Conservation (phyloP, 2,113 vertebrate species). For the Chloropsis hardwickii region DNA sequence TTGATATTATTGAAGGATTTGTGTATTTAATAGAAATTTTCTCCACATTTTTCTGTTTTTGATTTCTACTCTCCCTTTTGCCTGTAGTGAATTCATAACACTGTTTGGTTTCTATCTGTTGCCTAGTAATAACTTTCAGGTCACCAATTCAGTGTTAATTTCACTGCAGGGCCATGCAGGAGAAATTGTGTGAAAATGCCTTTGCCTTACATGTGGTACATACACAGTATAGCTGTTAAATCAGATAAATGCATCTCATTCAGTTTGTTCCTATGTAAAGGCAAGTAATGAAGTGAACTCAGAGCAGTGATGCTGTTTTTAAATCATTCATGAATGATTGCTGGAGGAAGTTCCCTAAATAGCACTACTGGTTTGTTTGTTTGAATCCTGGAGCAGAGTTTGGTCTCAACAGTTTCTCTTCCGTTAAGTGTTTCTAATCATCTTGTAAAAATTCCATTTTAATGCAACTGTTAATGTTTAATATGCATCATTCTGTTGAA, state of each 20-base stretch:
- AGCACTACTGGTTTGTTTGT: neutral
- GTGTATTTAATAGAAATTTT: neutral
- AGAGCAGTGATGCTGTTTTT: neutral
- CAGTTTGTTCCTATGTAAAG: neutral
- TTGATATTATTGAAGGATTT: neutral
- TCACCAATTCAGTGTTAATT: constrained; percentile 10
- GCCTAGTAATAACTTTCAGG: constrained; percentile 30
- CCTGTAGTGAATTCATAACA: neutral
- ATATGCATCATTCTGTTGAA: neutral
- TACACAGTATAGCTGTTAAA: neutral
- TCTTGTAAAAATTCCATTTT: neutral
- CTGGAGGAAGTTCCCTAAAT: neutral
- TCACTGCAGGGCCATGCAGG: neutral
- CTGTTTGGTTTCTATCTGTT: constrained; percentile 35
- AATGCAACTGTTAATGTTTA: neutral
- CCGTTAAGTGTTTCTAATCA: neutral
- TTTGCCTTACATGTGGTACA: neutral
- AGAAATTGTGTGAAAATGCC: neutral
- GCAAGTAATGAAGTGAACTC: neutral
- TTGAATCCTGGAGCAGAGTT: neutral
- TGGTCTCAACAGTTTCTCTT: neutral
- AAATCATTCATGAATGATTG: neutral
- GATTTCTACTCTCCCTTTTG: neutral
- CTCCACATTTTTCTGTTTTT: neutral
- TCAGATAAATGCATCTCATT: neutral